A percentile compares a stretch with the other conserved stretches of the same genome.
phyloP scores from a whole-genome alignment of 2,797 vertebrate species.

The Gymnoscopelus braueri region DNA sequence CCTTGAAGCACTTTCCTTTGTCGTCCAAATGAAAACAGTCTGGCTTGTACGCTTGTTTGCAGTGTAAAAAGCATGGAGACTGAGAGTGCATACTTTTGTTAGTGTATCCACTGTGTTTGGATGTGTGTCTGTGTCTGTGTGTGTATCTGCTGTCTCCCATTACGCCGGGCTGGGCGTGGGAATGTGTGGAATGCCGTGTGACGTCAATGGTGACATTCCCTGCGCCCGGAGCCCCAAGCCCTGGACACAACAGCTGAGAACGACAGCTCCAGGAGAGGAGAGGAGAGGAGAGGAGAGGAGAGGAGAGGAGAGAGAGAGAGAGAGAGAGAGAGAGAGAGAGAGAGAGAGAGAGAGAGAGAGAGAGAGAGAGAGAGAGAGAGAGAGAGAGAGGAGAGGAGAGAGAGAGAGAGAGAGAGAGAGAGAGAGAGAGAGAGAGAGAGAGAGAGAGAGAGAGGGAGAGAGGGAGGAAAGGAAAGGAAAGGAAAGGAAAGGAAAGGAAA shows the following conservation, averaged over 20 bases:
- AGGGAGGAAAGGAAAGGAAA: not conserved
- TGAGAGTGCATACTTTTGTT: not conserved
- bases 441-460: not conserved
- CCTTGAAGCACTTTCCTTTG: not conserved
- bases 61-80: not conserved
- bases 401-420: not conserved
- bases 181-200: constrained; percentile 90
- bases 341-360: not conserved
- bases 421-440: not conserved
- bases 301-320: constrained; percentile 6
- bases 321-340: not conserved
- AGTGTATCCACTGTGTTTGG: constrained; percentile 22
- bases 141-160: constrained; percentile 60
- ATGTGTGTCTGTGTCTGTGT: constrained; percentile 15
- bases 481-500: not conserved
- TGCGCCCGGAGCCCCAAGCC: constrained; percentile 73
- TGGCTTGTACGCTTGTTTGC: not conserved
- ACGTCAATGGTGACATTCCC: constrained; percentile 96
- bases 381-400: not conserved
- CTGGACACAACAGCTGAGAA: constrained; percentile 84
- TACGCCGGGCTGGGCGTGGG: constrained; percentile 79
- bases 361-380: not conserved
- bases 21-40: not conserved
- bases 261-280: constrained; percentile 40
- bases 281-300: not conserved